phyloP scores from a whole-genome alignment of 2,888 invertebrate genomes.

The Pandemis corylana region DNA sequence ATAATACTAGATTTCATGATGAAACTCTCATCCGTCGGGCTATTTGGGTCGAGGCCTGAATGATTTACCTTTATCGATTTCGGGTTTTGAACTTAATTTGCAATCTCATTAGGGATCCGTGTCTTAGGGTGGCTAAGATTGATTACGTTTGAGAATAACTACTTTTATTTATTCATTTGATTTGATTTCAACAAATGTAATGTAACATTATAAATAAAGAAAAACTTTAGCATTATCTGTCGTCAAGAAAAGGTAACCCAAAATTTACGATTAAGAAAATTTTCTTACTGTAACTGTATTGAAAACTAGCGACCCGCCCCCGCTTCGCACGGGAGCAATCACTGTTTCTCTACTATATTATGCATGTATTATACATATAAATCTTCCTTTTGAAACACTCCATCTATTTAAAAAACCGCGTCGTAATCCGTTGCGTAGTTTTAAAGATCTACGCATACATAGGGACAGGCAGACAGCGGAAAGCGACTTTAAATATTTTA shows the following conservation, averaged over 20 bases:
- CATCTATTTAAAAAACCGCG: no score
- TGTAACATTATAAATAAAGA: not conserved
- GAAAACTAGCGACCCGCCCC: not conserved
- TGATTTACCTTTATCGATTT: constrained; percentile 32
- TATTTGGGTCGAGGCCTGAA: constrained; percentile 42
- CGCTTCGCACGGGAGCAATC: no score
- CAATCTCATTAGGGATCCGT: constrained; percentile 40
- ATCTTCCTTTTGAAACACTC: no score
- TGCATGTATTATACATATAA: no score
- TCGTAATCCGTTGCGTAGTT: no score
- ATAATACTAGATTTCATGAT: constrained; percentile 27
- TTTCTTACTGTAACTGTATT: not conserved
- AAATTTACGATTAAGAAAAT: not conserved
- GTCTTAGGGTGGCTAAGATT: constrained; percentile 4
- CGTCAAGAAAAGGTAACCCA: not conserved
- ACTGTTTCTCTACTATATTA: no score
- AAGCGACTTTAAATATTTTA: no score
- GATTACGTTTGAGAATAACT: not conserved
- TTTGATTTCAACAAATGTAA: no score
- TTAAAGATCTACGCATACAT: no score
- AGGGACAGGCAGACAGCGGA: no score
- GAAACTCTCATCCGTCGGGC: constrained; percentile 25
- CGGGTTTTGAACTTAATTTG: constrained; percentile 37
- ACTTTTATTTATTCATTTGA: not conserved
- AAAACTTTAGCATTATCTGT: no score